Percentiles rank a stretch among this genome's conserved stretches.
phyloP scores from a whole-genome alignment of 2,797 vertebrate genomes.

The Sebastes itinus region DNA sequence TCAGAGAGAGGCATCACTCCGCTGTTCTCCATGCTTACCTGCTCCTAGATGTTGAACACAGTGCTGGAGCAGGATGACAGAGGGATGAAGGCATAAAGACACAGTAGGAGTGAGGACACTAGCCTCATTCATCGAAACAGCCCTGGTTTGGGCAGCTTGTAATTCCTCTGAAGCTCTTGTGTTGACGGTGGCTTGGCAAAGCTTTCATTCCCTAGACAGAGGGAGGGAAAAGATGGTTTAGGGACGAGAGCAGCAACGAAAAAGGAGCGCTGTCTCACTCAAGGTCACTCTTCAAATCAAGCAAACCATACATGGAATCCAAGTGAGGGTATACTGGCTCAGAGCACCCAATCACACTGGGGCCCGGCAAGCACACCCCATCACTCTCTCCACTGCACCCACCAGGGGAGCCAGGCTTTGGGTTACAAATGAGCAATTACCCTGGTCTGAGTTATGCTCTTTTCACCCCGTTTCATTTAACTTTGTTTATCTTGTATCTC shows the following conservation, averaged over 20 bases:
- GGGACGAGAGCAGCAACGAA: constrained; percentile 44
- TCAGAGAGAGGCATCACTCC: not conserved
- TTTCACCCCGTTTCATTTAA: constrained; percentile 58
- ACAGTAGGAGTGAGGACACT: constrained; percentile 53
- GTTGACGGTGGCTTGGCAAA: constrained; percentile 68
- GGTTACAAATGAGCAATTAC: constrained; percentile 74
- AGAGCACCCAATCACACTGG: constrained; percentile 60
- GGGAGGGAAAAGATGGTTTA: constrained; percentile 54
- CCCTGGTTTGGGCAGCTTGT: constrained; percentile 51
- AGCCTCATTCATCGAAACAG: constrained; percentile 56
- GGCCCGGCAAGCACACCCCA: constrained; percentile 50
- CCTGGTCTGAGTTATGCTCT: constrained; percentile 52
- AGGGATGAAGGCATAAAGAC: constrained; percentile 30
- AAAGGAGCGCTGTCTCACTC: constrained; percentile 59
- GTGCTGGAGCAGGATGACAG: constrained; percentile 30
- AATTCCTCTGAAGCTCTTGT: constrained; percentile 66
- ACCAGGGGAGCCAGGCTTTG: constrained; percentile 62
- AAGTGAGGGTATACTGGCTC: constrained; percentile 66
- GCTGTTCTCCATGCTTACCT: constrained; percentile 6
- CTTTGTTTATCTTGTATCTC: constrained; percentile 73
- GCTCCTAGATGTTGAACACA: constrained; percentile 34
- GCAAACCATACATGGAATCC: constrained; percentile 63
- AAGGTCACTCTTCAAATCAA: constrained; percentile 76
- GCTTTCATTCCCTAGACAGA: constrained; percentile 49
- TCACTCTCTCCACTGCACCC: constrained; percentile 59